Conservation (phyloP, 2,797 vertebrate species). For the Lagodon rhomboides region DNA sequence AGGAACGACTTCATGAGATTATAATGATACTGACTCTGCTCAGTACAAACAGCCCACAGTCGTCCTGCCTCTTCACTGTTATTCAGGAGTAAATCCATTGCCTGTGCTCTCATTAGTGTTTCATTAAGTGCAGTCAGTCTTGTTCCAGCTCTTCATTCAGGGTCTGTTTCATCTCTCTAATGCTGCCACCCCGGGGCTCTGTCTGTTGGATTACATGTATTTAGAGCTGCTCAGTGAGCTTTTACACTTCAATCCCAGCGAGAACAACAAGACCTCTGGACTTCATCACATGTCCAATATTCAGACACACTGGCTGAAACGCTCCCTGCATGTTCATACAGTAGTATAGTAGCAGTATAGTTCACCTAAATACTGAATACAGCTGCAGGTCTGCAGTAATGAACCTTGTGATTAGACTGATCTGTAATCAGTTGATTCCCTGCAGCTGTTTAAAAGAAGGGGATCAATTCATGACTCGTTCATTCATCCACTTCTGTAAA, state of each 20-base stretch:
- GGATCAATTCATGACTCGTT: not conserved
- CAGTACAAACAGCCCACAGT: not conserved
- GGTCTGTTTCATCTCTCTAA: no score
- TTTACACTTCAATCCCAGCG: slow-evolving; percentile 42
- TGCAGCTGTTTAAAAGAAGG: not conserved
- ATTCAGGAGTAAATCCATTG: not conserved
- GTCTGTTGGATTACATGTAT: slow-evolving; percentile 56
- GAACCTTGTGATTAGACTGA: not conserved
- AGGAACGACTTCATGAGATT: not conserved
- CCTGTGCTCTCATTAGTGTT: not conserved
- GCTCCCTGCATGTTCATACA: not conserved
- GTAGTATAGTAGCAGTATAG: not conserved
- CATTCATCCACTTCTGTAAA: not conserved
- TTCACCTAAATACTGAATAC: not conserved
- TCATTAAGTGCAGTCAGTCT: not conserved
- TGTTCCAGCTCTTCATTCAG: not conserved
- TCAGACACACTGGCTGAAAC: slow-evolving; percentile 12
- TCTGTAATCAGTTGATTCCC: not conserved
- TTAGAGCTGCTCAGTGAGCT: slow-evolving; percentile 50
- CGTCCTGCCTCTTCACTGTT: not conserved
- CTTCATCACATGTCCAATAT: slow-evolving; percentile 20
- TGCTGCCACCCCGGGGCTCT: slow-evolving; percentile 3
- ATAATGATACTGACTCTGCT: not conserved
- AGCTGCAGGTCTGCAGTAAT: slow-evolving; percentile 9
- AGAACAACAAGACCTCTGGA: slow-evolving; percentile 24